These are phyloP conservation scores for Calcarius lapponicus DNA, from an alignment of 2,797 vertebrate genomes.

Conservation along the genomic window DNA sequence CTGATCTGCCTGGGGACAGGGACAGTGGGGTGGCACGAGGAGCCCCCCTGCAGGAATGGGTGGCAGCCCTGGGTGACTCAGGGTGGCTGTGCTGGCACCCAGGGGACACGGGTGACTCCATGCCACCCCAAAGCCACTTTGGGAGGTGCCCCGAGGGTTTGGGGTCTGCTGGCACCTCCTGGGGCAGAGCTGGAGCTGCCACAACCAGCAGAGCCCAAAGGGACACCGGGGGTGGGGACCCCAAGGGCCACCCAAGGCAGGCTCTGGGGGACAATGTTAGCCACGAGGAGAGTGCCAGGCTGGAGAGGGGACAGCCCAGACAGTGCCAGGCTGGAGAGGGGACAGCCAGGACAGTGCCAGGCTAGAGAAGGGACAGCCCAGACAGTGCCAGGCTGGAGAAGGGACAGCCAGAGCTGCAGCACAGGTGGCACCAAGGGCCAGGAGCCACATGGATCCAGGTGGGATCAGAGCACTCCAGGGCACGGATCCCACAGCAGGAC, in stretches of 20 bases:
- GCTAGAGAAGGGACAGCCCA: neutral
- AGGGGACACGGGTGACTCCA: neutral
- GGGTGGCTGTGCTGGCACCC: neutral
- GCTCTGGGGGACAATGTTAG: neutral
- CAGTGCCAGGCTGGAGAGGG: neutral
- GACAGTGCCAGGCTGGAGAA: neutral
- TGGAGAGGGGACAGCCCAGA: neutral
- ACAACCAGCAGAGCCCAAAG: neutral
- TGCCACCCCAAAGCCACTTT: neutral
- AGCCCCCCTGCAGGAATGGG: neutral
- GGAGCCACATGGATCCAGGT: fast-evolving
- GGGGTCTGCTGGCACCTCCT: neutral
- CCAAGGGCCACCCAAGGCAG: neutral
- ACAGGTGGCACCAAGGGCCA: neutral
- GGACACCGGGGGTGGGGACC: neutral
- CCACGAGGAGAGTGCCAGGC: neutral
- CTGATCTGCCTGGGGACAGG: neutral
- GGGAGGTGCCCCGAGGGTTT: neutral
- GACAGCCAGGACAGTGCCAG: neutral
- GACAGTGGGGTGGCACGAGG: neutral
- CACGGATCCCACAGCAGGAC: fast-evolving
- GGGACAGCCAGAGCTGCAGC: neutral
- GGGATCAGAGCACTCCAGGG: neutral
- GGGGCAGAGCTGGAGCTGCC: neutral
- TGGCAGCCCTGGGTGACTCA: neutral